These are phyloP conservation scores for Oncorhynchus nerka DNA, from an alignment of 2,113 vertebrate species.

Conservation along the genomic window DNA sequence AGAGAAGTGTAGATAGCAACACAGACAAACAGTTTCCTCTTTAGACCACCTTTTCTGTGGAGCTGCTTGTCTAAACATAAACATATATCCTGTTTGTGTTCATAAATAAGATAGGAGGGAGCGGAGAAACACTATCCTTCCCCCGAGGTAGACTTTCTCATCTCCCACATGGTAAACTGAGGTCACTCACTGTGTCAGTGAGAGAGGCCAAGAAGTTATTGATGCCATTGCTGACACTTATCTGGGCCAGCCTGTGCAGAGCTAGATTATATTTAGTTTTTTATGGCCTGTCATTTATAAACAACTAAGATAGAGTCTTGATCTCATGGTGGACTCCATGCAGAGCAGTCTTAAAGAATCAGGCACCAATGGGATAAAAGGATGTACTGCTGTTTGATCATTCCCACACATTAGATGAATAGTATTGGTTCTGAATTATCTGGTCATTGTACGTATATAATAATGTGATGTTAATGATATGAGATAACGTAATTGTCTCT, in stretches of 20 bases:
- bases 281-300: background rate
- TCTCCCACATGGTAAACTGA: slow-evolving; percentile 27
- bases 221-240: slow-evolving; percentile 32
- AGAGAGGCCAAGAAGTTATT: slow-evolving; percentile 37
- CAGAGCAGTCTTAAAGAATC: background rate
- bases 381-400: too few species aligned
- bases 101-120: slow-evolving; percentile 69
- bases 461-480: too few species aligned
- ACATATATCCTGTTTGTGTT: slow-evolving; percentile 58
- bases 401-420: too few species aligned
- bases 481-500: too few species aligned
- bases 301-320: background rate
- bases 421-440: too few species aligned
- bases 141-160: slow-evolving; percentile 28
- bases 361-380: too few species aligned
- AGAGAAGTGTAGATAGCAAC: background rate
- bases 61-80: slow-evolving; percentile 50
- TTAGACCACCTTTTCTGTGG: slow-evolving; percentile 23
- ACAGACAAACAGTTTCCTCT: slow-evolving; percentile 11
- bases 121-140: slow-evolving; percentile 51
- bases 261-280: slow-evolving; percentile 8
- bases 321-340: background rate
- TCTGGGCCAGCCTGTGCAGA: slow-evolving; percentile 23
- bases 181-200: slow-evolving; percentile 34
- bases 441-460: too few species aligned